Conservation (phyloP, 2,113 vertebrate genomes). For the Hydrochoerus hydrochaeris region DNA sequence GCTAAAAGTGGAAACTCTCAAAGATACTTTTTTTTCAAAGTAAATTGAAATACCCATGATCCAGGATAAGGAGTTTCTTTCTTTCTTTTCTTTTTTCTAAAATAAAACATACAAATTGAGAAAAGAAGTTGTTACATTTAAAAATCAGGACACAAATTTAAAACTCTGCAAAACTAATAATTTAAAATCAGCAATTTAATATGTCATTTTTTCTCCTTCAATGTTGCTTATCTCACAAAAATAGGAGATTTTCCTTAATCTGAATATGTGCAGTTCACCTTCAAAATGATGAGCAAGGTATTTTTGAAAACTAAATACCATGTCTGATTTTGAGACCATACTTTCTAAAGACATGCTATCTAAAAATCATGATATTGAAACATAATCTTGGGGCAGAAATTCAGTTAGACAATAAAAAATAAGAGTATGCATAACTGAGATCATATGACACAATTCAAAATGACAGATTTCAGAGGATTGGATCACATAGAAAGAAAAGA, state of each 20-base stretch:
- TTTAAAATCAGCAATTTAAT: slow-evolving; percentile 41
- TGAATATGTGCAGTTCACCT: background rate
- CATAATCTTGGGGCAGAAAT: background rate
- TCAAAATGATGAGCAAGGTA: slow-evolving; percentile 41
- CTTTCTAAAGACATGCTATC: slow-evolving; percentile 42
- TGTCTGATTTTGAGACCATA: slow-evolving; percentile 13
- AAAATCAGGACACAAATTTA: slow-evolving; percentile 10
- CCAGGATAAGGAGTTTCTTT: background rate
- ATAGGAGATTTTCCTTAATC: slow-evolving; percentile 24
- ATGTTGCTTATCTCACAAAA: background rate
- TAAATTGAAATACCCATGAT: slow-evolving; percentile 39
- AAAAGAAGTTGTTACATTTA: slow-evolving; percentile 10
- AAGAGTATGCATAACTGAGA: background rate
- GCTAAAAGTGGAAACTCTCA: slow-evolving; percentile 56
- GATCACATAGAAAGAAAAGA: background rate
- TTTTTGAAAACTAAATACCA: slow-evolving; percentile 22
- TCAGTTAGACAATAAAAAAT: background rate
- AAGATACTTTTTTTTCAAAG: background rate
- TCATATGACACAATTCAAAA: background rate
- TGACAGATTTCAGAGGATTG: background rate
- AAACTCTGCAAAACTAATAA: background rate
- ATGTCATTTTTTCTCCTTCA: slow-evolving; percentile 12
- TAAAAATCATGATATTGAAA: slow-evolving; percentile 42
- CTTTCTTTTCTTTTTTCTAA: background rate
- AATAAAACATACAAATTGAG: slow-evolving; percentile 8